Conservation (phyloP, 2,797 vertebrate genomes). For the Chlorospingus flavigularis region DNA sequence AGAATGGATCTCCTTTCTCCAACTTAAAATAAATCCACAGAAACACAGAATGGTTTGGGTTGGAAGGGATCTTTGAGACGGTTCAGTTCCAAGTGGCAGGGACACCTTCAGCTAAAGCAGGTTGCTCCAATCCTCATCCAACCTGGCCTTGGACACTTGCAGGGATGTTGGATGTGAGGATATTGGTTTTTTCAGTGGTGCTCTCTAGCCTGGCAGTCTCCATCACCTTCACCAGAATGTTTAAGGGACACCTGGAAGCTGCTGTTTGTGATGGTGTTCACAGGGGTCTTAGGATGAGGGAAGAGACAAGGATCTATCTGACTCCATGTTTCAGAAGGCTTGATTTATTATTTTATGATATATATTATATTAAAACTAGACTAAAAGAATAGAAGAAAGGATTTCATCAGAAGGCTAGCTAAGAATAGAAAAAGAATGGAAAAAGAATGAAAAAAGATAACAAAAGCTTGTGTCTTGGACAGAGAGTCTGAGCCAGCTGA, state of each 20-base stretch:
- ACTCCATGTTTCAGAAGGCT: too few relatives aligned
- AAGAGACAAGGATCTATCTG: too few relatives aligned
- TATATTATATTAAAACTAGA: too few relatives aligned
- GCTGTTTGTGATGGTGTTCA: background rate
- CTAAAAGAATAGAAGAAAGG: too few relatives aligned
- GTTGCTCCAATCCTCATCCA: background rate
- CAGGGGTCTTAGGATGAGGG: too few relatives aligned
- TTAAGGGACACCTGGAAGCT: background rate
- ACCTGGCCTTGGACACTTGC: background rate
- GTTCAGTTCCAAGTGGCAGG: background rate
- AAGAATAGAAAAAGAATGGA: too few relatives aligned
- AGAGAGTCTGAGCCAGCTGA: too few relatives aligned
- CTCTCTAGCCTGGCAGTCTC: background rate
- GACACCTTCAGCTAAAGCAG: background rate
- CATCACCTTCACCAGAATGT: background rate
- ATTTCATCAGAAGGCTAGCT: too few relatives aligned
- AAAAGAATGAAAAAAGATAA: too few relatives aligned
- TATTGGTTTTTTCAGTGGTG: too few relatives aligned
- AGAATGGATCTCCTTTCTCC: background rate
- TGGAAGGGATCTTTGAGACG: background rate
- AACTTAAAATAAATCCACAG: background rate
- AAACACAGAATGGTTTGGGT: background rate
- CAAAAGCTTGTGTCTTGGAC: rapidly evolving
- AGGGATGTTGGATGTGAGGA: background rate
- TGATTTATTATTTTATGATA: too few relatives aligned